Evolutionary conservation across 2,797 vertebrate species (phyloP).

Genomic region (Trematomus bernacchii): DNA sequence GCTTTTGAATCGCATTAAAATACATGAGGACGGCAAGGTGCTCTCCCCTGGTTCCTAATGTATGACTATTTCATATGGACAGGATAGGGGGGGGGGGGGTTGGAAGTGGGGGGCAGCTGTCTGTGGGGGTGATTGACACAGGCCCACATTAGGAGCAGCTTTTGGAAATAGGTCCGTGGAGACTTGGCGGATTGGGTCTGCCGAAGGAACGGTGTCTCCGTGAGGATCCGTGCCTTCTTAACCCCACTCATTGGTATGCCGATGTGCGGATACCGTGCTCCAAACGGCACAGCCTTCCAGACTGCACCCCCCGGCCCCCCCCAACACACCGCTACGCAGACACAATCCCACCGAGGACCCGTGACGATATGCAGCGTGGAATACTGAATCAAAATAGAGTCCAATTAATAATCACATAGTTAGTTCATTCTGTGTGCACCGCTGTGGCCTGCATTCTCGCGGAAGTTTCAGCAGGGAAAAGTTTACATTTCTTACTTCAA

Average conservation of each 20-base stretch:
- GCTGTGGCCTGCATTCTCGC: conserved; percentile 60
- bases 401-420: conserved; percentile 97
- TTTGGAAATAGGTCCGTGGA: conserved; percentile 96
- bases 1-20: conserved; percentile 79
- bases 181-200: conserved; percentile 91
- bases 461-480: conserved; percentile 87
- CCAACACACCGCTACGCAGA: conserved; percentile 91
- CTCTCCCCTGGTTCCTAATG: conserved; percentile 92
- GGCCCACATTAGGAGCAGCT: conserved; percentile 97
- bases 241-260: conserved; percentile 99
- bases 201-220: conserved; percentile 92
- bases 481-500: conserved; percentile 48
- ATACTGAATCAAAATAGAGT: conserved; percentile 96
- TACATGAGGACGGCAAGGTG: conserved; percentile 75
- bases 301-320: conserved; percentile 83
- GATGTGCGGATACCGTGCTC: conserved; percentile 92
- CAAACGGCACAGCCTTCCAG: conserved; percentile 93
- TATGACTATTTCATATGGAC: conserved; percentile 98
- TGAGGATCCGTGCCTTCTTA: conserved; percentile 99
- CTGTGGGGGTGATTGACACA: conserved; percentile 95
- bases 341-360: conserved; percentile 93
- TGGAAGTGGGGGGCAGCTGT: conserved; percentile 86
- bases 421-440: conserved; percentile 83
- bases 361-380: conserved; percentile 91
- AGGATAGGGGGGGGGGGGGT: conserved; percentile 32